Conservation (phyloP, 2,113 vertebrate genomes). For the Bambusicola thoracicus region DNA sequence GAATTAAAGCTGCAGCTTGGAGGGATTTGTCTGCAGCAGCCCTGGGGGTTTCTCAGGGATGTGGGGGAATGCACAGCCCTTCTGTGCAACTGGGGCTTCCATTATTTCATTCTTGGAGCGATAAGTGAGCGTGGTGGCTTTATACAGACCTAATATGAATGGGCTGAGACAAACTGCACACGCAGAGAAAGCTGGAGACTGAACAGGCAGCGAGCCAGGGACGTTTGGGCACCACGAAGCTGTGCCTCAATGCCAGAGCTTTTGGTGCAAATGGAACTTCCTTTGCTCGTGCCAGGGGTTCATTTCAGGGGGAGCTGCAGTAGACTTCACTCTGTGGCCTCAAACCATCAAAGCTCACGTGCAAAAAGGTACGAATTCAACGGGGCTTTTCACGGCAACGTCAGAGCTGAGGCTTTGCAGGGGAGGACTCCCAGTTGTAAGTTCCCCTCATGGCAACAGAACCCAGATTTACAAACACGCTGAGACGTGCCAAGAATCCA, state of each 20-base stretch:
- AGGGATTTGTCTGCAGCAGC: background rate
- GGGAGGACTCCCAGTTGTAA: background rate
- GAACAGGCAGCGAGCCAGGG: background rate
- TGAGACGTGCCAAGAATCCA: background rate
- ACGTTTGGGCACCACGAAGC: background rate
- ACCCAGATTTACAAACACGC: background rate
- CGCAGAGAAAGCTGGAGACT: background rate
- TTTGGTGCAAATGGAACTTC: background rate
- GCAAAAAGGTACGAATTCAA: background rate
- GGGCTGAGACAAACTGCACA: background rate
- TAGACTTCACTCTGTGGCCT: background rate
- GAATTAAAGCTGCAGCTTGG: background rate
- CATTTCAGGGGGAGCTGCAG: background rate
- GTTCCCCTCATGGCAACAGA: background rate
- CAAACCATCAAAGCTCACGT: background rate
- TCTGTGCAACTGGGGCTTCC: background rate
- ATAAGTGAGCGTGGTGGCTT: accelerated
- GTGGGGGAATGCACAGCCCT: background rate
- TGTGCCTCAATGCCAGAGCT: background rate
- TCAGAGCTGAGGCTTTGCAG: background rate
- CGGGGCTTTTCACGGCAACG: background rate
- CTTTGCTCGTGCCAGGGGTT: background rate
- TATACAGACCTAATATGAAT: background rate
- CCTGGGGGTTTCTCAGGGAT: background rate
- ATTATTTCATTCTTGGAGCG: background rate